Base-by-base conservation (phyloP, 2,113 vertebrate species). In the Dendrocopos noguchii region DNA sequence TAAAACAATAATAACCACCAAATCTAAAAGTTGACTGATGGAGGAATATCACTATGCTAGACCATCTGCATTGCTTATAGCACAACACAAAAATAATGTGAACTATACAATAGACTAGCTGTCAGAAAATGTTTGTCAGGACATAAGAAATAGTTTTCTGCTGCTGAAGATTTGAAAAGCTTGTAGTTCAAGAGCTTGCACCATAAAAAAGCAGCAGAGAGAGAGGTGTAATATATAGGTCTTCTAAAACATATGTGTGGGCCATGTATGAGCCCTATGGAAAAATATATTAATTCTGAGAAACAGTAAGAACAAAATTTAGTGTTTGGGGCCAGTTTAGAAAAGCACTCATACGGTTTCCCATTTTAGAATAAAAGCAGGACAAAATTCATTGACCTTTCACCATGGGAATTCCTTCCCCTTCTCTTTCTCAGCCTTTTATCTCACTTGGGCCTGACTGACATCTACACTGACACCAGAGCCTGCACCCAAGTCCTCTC, bases 1-100 rank as follows among this genome's bases (percentile, higher is more conserved):
- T 28, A 65, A 94, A 85, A 74, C 46, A 83, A 36, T 60, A 91
- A 90, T 42, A 80, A 36, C 64, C 88, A 90, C 80, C 60, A 87
- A 91, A 94, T 88, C 80, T 79, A 78, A 94, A 87, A 85, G 66
- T 95, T 95, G 93, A 95, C 85, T 96, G 95, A 92, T 33, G 56
- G 85, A 78, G 52, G 90, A 90, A 60, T 93, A 95, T 91, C 87
- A 84, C 80, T 92, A 89, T 91, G 52, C 90, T 89, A 86, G 66
- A 89, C 78, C 87, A 93, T 91, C 77, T 95, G 93, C 95, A 94
- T 93, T 95, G 87, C 91, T 93, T 94, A 95, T 89, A 94, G 85
- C 74, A 81, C 46, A 87, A 90, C 59, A 93, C 80, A 94, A 80
- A 94, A 91, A 84, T 90, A 93, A 95, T 91, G 79, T 53, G 70